Evolutionary conservation across 2,113 vertebrate genomes (phyloP).

Genomic region (Melanerpes formicivorus): DNA sequence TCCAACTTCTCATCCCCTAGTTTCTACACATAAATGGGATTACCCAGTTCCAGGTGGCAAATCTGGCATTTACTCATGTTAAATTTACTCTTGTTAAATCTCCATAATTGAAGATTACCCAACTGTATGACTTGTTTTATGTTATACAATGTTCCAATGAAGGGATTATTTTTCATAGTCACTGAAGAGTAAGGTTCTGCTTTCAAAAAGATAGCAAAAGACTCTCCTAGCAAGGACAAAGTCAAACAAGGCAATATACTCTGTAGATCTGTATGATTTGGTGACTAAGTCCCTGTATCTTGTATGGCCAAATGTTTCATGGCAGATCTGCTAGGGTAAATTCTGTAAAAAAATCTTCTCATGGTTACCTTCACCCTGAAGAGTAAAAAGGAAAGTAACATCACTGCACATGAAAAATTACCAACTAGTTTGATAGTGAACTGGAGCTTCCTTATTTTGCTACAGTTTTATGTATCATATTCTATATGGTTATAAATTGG

Average conservation of each 20-base stretch:
- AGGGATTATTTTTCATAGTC: not conserved
- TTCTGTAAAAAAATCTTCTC: not conserved
- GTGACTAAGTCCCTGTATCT: rapidly evolving
- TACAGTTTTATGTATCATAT: not conserved
- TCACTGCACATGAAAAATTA: not conserved
- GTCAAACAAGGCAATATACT: not conserved
- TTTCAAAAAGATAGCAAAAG: not conserved
- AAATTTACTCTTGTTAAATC: not conserved
- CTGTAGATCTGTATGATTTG: not conserved
- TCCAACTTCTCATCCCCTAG: rapidly evolving
- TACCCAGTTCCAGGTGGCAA: not conserved
- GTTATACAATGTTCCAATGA: not conserved
- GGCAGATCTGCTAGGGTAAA: not conserved
- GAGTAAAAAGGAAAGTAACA: not conserved
- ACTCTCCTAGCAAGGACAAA: not conserved
- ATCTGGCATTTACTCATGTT: not conserved
- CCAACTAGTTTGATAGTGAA: not conserved
- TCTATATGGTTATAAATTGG: not conserved
- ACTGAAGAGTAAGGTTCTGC: not conserved
- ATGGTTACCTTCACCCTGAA: not conserved
- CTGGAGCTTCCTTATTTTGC: not conserved
- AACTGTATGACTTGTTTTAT: not conserved
- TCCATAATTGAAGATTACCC: not conserved
- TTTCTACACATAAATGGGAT: not conserved
- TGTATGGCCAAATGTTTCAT: not conserved